Evolutionary conservation across 2,888 invertebrate genomes (phyloP).

Genomic region (Melanargia galathea): DNA sequence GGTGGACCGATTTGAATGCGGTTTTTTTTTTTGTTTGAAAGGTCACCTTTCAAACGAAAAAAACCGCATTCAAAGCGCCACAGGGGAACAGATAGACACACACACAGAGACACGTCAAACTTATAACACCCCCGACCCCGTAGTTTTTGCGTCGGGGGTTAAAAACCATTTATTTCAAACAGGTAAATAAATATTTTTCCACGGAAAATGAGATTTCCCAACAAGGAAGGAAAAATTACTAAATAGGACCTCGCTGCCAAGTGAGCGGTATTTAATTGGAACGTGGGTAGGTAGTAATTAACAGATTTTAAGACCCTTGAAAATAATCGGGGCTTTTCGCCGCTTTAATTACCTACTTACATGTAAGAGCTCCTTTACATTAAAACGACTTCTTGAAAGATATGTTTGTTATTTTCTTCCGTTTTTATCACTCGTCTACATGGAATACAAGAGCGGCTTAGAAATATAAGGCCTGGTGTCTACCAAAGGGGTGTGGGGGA

Average conservation of each 20-base stretch:
- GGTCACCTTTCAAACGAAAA: too few species aligned
- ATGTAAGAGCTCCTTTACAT: constrained; percentile 34
- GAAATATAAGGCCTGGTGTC: too few species aligned
- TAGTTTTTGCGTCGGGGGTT: too few species aligned
- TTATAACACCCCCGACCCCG: too few species aligned
- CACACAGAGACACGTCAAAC: too few species aligned
- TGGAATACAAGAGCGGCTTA: too few species aligned
- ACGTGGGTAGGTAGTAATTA: constrained; percentile 75
- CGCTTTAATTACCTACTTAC: constrained; percentile 69
- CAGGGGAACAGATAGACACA: too few species aligned
- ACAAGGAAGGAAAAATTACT: constrained; percentile 42
- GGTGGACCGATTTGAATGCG: too few species aligned
- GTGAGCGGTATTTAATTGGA: constrained; percentile 73
- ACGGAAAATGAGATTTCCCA: constrained; percentile 26
- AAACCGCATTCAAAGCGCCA: too few species aligned
- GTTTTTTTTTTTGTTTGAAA: too few species aligned
- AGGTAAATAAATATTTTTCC: constrained; percentile 9
- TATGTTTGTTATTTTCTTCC: neutral
- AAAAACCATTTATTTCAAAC: neutral
- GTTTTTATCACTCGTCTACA: neutral
- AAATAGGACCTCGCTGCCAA: constrained; percentile 58
- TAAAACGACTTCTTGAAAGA: neutral
- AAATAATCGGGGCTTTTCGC: constrained; percentile 57
- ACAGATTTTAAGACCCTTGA: constrained; percentile 74
- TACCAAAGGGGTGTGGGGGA: too few species aligned